These are phyloP conservation scores for Aphaenogaster floridana DNA, from an alignment of 1,140 invertebrate species.

Conservation along the genomic window DNA sequence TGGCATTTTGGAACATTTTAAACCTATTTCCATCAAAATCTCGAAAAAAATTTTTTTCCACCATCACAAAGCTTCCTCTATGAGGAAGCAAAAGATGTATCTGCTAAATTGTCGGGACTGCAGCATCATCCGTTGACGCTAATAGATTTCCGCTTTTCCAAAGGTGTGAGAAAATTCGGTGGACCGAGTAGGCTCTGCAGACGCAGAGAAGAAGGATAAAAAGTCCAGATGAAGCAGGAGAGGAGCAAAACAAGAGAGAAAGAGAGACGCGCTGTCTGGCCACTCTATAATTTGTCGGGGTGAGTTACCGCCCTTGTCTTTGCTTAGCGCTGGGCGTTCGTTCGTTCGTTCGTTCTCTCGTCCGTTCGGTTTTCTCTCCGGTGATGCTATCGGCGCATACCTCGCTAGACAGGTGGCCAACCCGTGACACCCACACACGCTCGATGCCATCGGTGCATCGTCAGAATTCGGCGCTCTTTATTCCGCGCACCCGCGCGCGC, in stretches of 20 bases:
- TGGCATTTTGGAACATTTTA: too few relatives aligned
- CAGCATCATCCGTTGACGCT: neutral
- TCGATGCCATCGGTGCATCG: slow-evolving; percentile 65
- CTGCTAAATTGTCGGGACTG: too few relatives aligned
- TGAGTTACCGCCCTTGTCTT: slow-evolving; percentile 86
- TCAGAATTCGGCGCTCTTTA: slow-evolving; percentile 63
- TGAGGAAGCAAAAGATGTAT: too few relatives aligned
- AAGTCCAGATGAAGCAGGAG: slow-evolving; percentile 41
- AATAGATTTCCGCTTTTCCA: slow-evolving; percentile 15
- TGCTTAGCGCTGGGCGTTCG: slow-evolving; percentile 84
- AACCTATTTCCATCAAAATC: too few relatives aligned
- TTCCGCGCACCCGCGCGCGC: slow-evolving; percentile 16
- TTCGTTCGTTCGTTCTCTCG: slow-evolving; percentile 68
- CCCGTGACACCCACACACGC: slow-evolving; percentile 83
- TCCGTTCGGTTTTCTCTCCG: slow-evolving; percentile 76
- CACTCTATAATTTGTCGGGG: slow-evolving; percentile 86
- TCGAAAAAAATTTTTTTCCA: too few relatives aligned
- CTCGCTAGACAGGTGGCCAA: slow-evolving; percentile 85
- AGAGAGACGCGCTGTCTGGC: slow-evolving; percentile 83
- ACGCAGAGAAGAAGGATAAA: slow-evolving; percentile 18
- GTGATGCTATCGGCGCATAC: slow-evolving; percentile 85
- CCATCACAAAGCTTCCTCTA: too few relatives aligned
- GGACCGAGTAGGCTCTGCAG: neutral
- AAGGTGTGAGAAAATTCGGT: slow-evolving; percentile 26
- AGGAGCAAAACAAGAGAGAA: slow-evolving; percentile 63